Evolutionary conservation across 1,140 invertebrate genomes (phyloP), one percentile per base, ranked within the genome.

Genomic region (Hydropsyche tenuis): DNA sequence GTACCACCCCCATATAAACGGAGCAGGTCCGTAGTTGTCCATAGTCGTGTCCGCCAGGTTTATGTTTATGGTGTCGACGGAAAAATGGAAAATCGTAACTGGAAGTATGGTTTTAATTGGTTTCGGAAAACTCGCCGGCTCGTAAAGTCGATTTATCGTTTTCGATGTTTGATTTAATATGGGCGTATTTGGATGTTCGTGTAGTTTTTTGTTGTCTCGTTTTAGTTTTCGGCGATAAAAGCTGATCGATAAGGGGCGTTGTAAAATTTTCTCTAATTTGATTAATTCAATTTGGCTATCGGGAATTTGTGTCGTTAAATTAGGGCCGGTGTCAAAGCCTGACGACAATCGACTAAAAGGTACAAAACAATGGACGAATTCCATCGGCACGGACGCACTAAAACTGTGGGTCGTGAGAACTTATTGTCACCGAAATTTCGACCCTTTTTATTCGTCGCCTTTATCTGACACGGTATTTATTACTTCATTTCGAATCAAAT

Each of bases 261-360:
- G 51, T 56, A 56, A 23, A 56, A 56, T 56, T 56, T 56, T 56
- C 51, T 56, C 51, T 56, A 56, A 56, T 56, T 56, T 56, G 51
- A 56, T 56, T 56, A 56, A 56, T 56, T 56, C 51, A 56, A 56
- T 56, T 56, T 56, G 51, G 51, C 51, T 56, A 56, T 56, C 51
- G 51, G 20, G 51, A 16, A 18, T 56, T 56, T 56, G 51, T 56
- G 51, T 56, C 51, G 51, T 56, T 56, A 56, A 56, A 56, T 56
- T 56, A 56, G 51, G 51, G 51, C 20, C 51, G 51, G 51, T 56
- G 51, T 56, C 51, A 56, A 56, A 56, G 51, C 51, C 51, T 56
- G 51, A 56, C 51, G 51, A 56, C 51, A 56, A 56, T 56, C 51
- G 51, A 22, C 51, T 9, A 56, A 56, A 56, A 37, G 6, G 60